phyloP scores from a whole-genome alignment of 1,140 invertebrate genomes.

The Papilio glaucus region DNA sequence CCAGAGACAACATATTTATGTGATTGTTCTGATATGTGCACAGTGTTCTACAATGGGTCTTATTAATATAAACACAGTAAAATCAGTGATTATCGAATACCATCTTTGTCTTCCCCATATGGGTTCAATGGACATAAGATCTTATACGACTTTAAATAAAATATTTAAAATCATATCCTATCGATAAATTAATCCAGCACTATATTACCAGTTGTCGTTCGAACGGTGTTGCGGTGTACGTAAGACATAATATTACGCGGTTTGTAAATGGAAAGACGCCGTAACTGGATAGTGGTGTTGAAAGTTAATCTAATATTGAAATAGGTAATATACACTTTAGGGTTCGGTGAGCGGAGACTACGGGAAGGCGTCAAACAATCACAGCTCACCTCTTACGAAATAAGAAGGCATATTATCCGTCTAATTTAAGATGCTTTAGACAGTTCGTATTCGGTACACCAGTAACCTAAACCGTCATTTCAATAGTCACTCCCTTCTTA shows the following conservation, averaged over 20 bases:
- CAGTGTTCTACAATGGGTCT: too few relatives aligned
- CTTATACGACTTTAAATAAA: background rate
- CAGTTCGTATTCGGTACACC: background rate
- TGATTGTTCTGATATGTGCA: too few relatives aligned
- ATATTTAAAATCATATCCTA: background rate
- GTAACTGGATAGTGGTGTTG: conserved; percentile 58
- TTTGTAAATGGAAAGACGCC: conserved; percentile 60
- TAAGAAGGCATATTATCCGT: background rate
- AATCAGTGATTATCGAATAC: too few relatives aligned
- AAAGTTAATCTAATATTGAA: conserved; percentile 78
- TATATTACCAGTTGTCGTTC: conserved; percentile 64
- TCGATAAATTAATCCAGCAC: conserved; percentile 46
- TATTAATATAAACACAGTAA: too few relatives aligned
- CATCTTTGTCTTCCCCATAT: too few relatives aligned
- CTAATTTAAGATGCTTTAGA: background rate
- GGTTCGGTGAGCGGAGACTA: conserved; percentile 32
- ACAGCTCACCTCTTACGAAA: background rate
- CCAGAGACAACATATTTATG: too few relatives aligned
- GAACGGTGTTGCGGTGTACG: conserved; percentile 73
- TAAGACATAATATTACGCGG: conserved; percentile 78
- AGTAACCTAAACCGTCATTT: too few relatives aligned
- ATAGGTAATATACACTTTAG: conserved; percentile 49
- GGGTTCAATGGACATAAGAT: too few relatives aligned
- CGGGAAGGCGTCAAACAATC: conserved; percentile 21
- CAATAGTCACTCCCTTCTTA: too few relatives aligned